These are phyloP conservation scores for Allacma fusca DNA, from an alignment of 2,888 invertebrate species.

Conservation along the genomic window DNA sequence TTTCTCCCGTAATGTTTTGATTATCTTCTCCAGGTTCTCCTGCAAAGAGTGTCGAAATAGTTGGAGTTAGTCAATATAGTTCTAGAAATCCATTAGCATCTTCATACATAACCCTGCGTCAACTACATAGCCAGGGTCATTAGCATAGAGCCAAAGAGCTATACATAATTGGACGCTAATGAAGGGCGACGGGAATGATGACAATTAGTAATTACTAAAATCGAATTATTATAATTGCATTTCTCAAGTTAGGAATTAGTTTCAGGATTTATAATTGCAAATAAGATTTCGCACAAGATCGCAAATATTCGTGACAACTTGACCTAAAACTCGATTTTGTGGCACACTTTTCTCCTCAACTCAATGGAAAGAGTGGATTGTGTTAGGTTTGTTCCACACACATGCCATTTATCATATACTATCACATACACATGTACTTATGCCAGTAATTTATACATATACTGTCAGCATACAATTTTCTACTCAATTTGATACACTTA, in stretches of 20 bases:
- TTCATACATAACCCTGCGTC: too few relatives aligned
- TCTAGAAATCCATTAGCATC: too few relatives aligned
- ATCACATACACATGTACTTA: too few relatives aligned
- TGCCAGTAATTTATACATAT: too few relatives aligned
- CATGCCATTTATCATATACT: constrained; percentile 13
- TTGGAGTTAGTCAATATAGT: too few relatives aligned
- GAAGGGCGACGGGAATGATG: too few relatives aligned
- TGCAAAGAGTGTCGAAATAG: too few relatives aligned
- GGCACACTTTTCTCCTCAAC: not conserved
- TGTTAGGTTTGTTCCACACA: not conserved
- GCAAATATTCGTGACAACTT: constrained; percentile 9
- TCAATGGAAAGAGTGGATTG: not conserved
- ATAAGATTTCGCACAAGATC: constrained; percentile 2
- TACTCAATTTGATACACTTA: constrained; percentile 58
- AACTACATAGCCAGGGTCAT: too few relatives aligned
- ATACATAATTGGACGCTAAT: too few relatives aligned
- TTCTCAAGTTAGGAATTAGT: not conserved
- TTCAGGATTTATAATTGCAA: constrained; percentile 1
- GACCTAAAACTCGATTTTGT: constrained; percentile 20
- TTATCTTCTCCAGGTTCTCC: constrained; percentile 44
- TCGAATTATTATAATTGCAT: not conserved
- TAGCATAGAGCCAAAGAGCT: too few relatives aligned
- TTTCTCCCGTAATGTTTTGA: constrained; percentile 41
- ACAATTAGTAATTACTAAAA: constrained; percentile 5
- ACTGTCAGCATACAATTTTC: not conserved